Base-by-base conservation (phyloP, 1,140 invertebrate genomes). In the Lethrus apterus region DNA sequence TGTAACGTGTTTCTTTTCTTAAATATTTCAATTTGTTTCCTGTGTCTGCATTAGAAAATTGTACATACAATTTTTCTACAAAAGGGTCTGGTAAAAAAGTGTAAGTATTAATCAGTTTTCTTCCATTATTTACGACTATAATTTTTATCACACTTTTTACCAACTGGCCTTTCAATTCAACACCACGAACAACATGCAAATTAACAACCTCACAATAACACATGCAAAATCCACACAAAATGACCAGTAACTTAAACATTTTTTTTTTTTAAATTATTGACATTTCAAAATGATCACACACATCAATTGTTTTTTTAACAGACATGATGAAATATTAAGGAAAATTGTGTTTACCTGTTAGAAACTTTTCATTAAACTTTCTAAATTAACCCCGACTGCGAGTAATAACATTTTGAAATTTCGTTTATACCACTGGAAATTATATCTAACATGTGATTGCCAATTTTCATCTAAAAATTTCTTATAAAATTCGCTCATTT, bases 401-500 rank as follows among this genome's bases (percentile, higher is more conserved):
- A 84, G 58, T 4, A 70, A 59, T 40, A 84, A 62, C 43, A 85
- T 61, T n/a, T 67, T 67, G 43, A 83, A 65, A 68, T 86, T 85
- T 54, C 74, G 80, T 49, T 77, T 78, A 58, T 88, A 87, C 85
- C 84, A 88, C 30, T 76, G 71, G 20, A 79, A 67, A 56, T 87
- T 87, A 58, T 87, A 88, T 52, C 70, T 66, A 0, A 82, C 56
- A 62, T 88, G 85, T 2, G 65, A 68, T 55, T 74, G 75, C 80
- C 81, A 83, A 59, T 88, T 83, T 60, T 82, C 79, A 58, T 87
- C 83, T 26, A 87, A 66, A 63, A 90, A 90, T 31, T 74, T 58
- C 70, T 86, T 89, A 58, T 90, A 91, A 68, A 90, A 91, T 14
- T 81, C 75, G 55, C 86, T 89, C 81, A 91, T 85, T 67, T 89